phyloP scores from a whole-genome alignment of 2,113 vertebrate species.

The Clarias batrachus region DNA sequence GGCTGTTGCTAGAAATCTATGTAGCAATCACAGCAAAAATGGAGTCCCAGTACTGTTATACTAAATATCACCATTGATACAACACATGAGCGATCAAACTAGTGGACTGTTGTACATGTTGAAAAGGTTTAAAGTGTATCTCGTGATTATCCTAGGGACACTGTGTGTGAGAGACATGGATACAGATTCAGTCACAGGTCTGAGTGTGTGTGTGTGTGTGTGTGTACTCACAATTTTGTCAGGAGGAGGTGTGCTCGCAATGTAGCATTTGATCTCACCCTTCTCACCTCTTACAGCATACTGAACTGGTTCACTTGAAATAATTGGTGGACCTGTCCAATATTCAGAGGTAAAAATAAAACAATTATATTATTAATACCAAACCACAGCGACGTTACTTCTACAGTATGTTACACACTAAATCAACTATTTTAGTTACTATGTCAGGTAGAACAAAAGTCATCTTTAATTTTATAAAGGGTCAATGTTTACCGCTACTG shows the following conservation, averaged over 20 bases:
- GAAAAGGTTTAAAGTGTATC: too few species aligned
- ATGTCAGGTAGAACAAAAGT: too few species aligned
- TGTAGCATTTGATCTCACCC: slow-evolving; percentile 93
- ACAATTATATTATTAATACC: background rate
- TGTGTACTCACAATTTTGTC: slow-evolving; percentile 90
- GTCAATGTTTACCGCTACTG: too few species aligned
- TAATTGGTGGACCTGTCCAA: slow-evolving; percentile 85
- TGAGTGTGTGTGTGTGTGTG: background rate
- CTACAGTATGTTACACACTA: background rate
- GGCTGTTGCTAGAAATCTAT: too few species aligned
- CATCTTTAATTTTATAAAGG: too few species aligned
- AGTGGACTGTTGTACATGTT: too few species aligned
- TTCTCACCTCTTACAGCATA: slow-evolving; percentile 84
- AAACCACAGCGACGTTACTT: background rate
- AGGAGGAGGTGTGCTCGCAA: slow-evolving; percentile 89
- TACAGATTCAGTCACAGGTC: background rate
- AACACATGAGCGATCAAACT: too few species aligned
- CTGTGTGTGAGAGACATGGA: too few species aligned
- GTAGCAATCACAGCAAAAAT: too few species aligned
- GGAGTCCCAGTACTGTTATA: too few species aligned
- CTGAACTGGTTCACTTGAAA: slow-evolving; percentile 88
- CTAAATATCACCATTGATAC: too few species aligned
- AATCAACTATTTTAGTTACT: background rate
- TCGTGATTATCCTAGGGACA: too few species aligned
- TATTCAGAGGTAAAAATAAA: background rate